Evolutionary conservation across 1,140 invertebrate species (phyloP).

Genomic region (Triops longicaudatus): DNA sequence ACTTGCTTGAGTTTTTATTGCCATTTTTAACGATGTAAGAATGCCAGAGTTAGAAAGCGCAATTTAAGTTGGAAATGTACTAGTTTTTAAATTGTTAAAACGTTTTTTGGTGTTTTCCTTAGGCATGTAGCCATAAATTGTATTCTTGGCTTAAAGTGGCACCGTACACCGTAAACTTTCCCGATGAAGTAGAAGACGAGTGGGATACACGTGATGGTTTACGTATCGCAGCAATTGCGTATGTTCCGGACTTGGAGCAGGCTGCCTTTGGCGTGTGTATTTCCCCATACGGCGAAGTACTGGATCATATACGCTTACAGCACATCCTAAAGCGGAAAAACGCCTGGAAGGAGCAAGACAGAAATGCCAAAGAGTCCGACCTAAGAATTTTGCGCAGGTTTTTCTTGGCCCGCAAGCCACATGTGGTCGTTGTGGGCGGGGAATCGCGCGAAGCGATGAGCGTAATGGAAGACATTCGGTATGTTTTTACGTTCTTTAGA

Average conservation of each 20-base stretch:
- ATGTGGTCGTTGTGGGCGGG: conserved; percentile 81
- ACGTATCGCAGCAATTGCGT: conserved; percentile 78
- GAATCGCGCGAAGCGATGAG: conserved; percentile 80
- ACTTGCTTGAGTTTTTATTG: background rate
- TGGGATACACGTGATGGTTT: conserved; percentile 80
- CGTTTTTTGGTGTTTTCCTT: conserved; percentile 19
- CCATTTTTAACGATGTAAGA: no score
- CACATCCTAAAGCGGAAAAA: conserved; percentile 74
- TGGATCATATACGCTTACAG: conserved; percentile 78
- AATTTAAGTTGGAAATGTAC: no score
- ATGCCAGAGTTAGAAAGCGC: no score
- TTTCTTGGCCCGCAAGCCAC: conserved; percentile 82
- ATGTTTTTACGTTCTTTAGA: conserved; percentile 42
- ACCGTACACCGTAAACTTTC: conserved; percentile 68
- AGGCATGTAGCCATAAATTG: conserved; percentile 55
- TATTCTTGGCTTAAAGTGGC: conserved; percentile 88
- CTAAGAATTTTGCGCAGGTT: conserved; percentile 72
- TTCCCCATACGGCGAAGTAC: conserved; percentile 80
- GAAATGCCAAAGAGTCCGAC: conserved; percentile 68
- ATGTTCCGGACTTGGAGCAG: conserved; percentile 72
- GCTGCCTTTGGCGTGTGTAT: conserved; percentile 83
- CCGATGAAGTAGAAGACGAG: conserved; percentile 81
- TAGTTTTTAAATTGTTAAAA: no score
- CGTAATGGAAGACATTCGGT: conserved; percentile 74
- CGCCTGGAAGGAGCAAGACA: conserved; percentile 60